These are phyloP conservation scores for Pao palembangensis DNA, from an alignment of 2,113 vertebrate genomes.

Conservation along the genomic window DNA sequence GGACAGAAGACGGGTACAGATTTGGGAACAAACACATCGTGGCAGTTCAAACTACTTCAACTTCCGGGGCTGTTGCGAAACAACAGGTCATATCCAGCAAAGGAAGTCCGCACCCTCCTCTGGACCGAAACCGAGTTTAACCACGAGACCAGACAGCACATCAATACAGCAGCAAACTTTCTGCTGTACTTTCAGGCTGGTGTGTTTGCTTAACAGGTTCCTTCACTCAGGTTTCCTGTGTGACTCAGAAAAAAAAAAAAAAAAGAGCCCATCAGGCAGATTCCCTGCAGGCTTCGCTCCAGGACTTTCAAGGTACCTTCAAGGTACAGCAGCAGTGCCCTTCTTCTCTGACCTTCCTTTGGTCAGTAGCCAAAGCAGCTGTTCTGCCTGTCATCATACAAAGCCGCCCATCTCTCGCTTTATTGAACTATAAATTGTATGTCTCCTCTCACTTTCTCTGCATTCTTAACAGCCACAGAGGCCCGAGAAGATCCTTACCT, in stretches of 20 bases:
- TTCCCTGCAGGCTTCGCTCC: constrained; percentile 28
- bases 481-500: constrained; percentile 32
- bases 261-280: constrained; percentile 21
- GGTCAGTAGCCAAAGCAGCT: constrained; percentile 30
- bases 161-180: constrained; percentile 7
- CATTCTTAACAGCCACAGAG: constrained; percentile 12
- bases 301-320: constrained; percentile 26
- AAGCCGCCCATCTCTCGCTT: constrained; percentile 15
- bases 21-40: constrained; percentile 49
- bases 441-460: constrained; percentile 18
- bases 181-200: constrained; percentile 18
- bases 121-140: constrained; percentile 32
- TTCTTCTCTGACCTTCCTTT: constrained; percentile 19
- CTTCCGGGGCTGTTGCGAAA: constrained; percentile 33
- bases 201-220: constrained; percentile 11
- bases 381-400: constrained; percentile 13
- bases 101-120: constrained; percentile 26
- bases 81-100: constrained; percentile 29
- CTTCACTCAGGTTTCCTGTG: constrained; percentile 20
- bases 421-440: constrained; percentile 12
- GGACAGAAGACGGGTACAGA: constrained; percentile 37
- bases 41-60: constrained; percentile 30
- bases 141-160: constrained; percentile 18
- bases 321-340: constrained; percentile 39
- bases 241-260: constrained; percentile 26